Evolutionary conservation across 2,113 vertebrate genomes (phyloP), one percentile per base, ranked within the genome.

Genomic region (Hiodon tergisus): DNA sequence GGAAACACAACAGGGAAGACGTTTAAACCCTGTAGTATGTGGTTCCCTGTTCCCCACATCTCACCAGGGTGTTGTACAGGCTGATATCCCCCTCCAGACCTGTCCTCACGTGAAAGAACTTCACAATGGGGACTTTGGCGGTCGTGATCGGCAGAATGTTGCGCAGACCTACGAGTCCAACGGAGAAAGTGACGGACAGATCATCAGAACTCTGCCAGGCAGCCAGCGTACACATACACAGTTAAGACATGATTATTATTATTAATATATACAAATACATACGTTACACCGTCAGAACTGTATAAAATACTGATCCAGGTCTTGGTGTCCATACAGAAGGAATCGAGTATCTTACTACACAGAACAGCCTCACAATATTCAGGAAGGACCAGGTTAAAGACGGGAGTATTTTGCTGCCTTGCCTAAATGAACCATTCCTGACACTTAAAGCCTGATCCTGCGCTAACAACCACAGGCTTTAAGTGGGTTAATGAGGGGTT

Each of bases 31-130:
- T 5, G 16, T 2, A 4, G 9, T 50, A 14, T 14, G 52, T 10
- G 8, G 4, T 7, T 48, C n/a, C 58, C 5, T 78, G 3, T 3
- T 57, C 6, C 6, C 55, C n/a, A 8, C 59, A 75, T 58, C 87
- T 91, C 90, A 97, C 95, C 94, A 98, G 86, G 70, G 94, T 97
- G 83, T 98, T 98, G 88, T 97, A 98, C 74, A 98, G 92, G 87
- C 96, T 98, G 82, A 98, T 97, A 85, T 98, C 96, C 83, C 95
- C 95, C 86, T 98, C 96, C 74, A 97, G 89, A 81, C 95, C 93
- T 62, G 95, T 96, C 86, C 89, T 93, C 78, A 90, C 81, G 80
- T 98, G 95, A 85, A 91, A 94, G 82, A 98, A 97, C 85, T 98
- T 98, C 75, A 97, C 94, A 69, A 98, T 97, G 48, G 96, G 96